Conservation (phyloP, 2,113 vertebrate genomes). For the Varanus salvator region DNA sequence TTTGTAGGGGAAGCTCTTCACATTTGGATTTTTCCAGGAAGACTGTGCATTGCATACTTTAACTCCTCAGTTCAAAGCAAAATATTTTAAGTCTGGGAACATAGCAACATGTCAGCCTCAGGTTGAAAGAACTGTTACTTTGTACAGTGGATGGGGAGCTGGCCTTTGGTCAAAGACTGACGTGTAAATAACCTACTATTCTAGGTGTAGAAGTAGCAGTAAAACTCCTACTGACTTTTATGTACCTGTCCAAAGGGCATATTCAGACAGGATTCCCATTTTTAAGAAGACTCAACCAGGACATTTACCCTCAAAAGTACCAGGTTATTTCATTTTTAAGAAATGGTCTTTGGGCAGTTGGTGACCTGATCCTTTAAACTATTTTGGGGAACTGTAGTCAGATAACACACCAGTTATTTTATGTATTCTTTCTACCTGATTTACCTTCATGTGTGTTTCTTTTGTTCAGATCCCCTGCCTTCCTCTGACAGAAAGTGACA, state of each 20-base stretch:
- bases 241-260: slow-evolving; percentile 43
- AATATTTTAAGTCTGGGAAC: slow-evolving; percentile 65
- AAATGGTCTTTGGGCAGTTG: slow-evolving; percentile 18
- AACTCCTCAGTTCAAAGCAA: slow-evolving; percentile 56
- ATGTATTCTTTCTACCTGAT: slow-evolving; percentile 47
- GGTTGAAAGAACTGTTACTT: slow-evolving; percentile 58
- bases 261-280: slow-evolving; percentile 38
- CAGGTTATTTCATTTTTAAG: slow-evolving; percentile 40
- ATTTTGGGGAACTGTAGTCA: slow-evolving; percentile 46
- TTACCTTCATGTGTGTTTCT: slow-evolving; percentile 58
- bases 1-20: slow-evolving; percentile 60
- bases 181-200: slow-evolving; percentile 63
- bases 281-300: slow-evolving; percentile 45
- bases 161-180: slow-evolving; percentile 60
- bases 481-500: slow-evolving; percentile 44
- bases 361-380: slow-evolving; percentile 53
- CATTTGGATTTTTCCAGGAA: slow-evolving; percentile 58
- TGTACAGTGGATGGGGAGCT: slow-evolving; percentile 47
- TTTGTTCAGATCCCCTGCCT: slow-evolving; percentile 56
- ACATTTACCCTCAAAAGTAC: slow-evolving; percentile 39
- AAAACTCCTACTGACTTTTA: slow-evolving; percentile 62
- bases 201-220: slow-evolving; percentile 49
- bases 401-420: slow-evolving; percentile 46
- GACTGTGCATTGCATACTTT: slow-evolving; percentile 33
- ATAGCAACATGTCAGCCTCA: slow-evolving; percentile 52